A percentile compares a stretch with the other conserved stretches of the same genome.
phyloP scores from a whole-genome alignment of 2,113 vertebrate species.

The Vulpes ferrilata region DNA sequence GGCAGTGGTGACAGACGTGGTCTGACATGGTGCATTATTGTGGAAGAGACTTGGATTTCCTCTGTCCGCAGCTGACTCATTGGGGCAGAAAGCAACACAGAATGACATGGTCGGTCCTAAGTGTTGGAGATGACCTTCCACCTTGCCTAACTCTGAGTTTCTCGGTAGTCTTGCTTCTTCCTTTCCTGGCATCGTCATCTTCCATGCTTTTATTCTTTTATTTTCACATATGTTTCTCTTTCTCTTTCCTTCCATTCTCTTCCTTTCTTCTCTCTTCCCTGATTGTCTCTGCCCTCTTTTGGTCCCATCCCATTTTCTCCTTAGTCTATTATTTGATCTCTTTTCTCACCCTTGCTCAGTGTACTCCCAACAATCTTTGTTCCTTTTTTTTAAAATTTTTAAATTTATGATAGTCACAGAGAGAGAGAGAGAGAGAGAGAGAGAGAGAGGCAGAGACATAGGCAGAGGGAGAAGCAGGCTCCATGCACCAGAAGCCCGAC shows the following conservation, averaged over 20 bases:
- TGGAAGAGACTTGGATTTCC: neutral
- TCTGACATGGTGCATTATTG: accelerated
- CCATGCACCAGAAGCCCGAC: too few relatives aligned
- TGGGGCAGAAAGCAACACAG: neutral
- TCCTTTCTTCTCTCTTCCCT: neutral
- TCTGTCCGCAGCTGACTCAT: too few relatives aligned
- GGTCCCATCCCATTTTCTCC: neutral
- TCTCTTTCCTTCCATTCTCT: neutral
- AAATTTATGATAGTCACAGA: too few relatives aligned
- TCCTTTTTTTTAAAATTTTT: neutral
- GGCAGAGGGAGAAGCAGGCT: too few relatives aligned
- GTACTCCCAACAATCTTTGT: neutral
- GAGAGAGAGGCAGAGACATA: too few relatives aligned
- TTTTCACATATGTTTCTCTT: neutral
- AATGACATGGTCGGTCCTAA: accelerated
- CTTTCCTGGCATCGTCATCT: neutral
- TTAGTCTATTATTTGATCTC: neutral
- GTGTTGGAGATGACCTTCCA: neutral
- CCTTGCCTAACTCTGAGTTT: neutral
- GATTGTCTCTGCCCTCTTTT: neutral
- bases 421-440: too few relatives aligned
- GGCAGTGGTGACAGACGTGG: neutral
- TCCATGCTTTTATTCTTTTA: neutral
- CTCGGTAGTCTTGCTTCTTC: neutral
- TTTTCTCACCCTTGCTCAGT: neutral